Percentiles rank a stretch among this genome's conserved stretches.
Evolutionary conservation across 2,888 invertebrate genomes (phyloP).

Genomic region (Eremobia ochroleuca): DNA sequence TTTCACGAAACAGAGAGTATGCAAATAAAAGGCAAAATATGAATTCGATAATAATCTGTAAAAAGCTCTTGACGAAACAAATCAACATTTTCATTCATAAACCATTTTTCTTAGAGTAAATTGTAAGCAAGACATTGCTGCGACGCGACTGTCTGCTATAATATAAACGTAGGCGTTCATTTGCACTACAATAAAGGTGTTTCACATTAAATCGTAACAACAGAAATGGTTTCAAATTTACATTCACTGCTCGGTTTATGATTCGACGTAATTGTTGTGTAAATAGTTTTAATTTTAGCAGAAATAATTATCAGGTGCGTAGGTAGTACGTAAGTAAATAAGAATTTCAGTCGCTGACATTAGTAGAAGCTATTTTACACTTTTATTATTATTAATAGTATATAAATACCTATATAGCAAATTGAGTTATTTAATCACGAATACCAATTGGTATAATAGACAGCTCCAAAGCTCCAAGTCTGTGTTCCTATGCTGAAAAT

Average conservation of each 20-base stretch:
- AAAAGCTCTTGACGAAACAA: conserved; percentile 52
- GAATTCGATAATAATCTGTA: conserved; percentile 51
- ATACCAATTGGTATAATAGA: background rate
- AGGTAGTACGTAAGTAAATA: background rate
- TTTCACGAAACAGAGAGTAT: conserved; percentile 39
- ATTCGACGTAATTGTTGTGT: conserved; percentile 47
- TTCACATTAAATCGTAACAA: conserved; percentile 65
- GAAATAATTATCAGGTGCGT: conserved; percentile 4
- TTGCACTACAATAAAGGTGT: conserved; percentile 68
- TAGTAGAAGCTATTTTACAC: background rate
- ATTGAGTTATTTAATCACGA: background rate
- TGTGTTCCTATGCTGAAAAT: background rate
- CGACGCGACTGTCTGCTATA: conserved; percentile 70
- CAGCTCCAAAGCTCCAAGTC: background rate
- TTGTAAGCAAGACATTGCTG: conserved; percentile 60
- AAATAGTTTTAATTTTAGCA: conserved; percentile 30
- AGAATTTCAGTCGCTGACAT: background rate
- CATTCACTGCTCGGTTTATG: conserved; percentile 68
- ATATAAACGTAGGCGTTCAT: conserved; percentile 75
- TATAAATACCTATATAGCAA: background rate
- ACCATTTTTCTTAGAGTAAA: conserved; percentile 67
- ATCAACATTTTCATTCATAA: conserved; percentile 48
- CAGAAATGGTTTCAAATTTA: conserved; percentile 69
- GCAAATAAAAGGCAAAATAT: conserved; percentile 40
- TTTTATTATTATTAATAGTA: background rate